Evolutionary conservation across 2,888 invertebrate species (phyloP).

Genomic region (Melanotus villosus): DNA sequence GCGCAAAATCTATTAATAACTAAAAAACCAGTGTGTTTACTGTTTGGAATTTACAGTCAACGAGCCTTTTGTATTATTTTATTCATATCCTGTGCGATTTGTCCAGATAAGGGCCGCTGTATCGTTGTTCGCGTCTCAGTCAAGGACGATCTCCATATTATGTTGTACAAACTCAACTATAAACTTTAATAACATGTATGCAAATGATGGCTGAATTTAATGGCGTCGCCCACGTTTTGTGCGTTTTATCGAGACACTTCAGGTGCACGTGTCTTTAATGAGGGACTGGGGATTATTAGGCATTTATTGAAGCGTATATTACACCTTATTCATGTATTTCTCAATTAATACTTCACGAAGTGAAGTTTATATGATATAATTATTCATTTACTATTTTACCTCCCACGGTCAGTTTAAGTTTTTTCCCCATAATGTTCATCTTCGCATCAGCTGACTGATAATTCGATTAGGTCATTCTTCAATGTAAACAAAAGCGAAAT

Average conservation of each 20-base stretch:
- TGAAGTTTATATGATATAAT: constrained; percentile 22
- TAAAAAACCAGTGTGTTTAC: neutral
- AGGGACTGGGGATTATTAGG: constrained; percentile 15
- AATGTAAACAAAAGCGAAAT: no score
- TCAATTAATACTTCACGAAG: constrained; percentile 15
- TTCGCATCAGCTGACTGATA: no score
- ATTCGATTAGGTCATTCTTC: no score
- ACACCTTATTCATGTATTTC: constrained; percentile 9
- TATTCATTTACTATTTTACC: no score
- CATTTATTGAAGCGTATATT: constrained; percentile 30
- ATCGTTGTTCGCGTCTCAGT: constrained; percentile 39
- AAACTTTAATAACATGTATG: constrained; percentile 48
- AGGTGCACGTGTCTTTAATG: constrained; percentile 35
- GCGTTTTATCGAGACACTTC: constrained; percentile 42
- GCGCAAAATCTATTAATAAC: neutral
- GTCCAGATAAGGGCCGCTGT: constrained; percentile 44
- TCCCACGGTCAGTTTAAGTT: no score
- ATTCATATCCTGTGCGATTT: constrained; percentile 27
- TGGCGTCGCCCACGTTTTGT: constrained; percentile 44
- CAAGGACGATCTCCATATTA: constrained; percentile 49
- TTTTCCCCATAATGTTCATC: no score
- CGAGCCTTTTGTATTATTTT: neutral
- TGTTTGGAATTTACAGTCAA: constrained; percentile 3
- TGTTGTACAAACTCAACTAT: constrained; percentile 44
- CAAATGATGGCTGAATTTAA: constrained; percentile 47